A percentile compares a stretch with the other conserved stretches of the same genome.
Evolutionary conservation across 2,888 invertebrate genomes (phyloP).

Genomic region (Hirtodrosophila trivittata): DNA sequence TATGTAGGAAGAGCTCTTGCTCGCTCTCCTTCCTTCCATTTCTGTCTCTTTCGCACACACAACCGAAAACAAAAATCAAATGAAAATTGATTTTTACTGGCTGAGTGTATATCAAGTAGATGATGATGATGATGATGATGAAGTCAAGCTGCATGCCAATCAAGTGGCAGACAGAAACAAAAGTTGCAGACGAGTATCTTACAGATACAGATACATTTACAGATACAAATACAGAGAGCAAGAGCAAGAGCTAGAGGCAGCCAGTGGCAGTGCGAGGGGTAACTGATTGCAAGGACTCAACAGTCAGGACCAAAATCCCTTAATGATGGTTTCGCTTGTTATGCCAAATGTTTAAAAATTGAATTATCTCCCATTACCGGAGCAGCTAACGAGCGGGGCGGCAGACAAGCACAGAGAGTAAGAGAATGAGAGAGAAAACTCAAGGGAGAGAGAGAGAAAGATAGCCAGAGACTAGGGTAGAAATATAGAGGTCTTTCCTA

Average conservation of each 20-base stretch:
- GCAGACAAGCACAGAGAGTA: slow-evolving; percentile 38
- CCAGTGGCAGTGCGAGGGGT: slow-evolving; percentile 22
- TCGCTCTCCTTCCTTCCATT: too few species aligned
- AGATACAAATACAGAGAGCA: slow-evolving; percentile 11
- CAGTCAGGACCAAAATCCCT: slow-evolving; percentile 79
- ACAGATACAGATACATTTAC: slow-evolving; percentile 29
- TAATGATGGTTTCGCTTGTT: slow-evolving; percentile 84
- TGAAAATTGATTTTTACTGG: slow-evolving; percentile 65
- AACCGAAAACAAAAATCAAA: slow-evolving; percentile 54
- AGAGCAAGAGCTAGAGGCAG: too few species aligned
- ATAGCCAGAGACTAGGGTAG: slow-evolving; percentile 7
- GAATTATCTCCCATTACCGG: slow-evolving; percentile 84
- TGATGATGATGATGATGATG: too few species aligned
- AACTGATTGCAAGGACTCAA: slow-evolving; percentile 55
- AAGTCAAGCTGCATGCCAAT: slow-evolving; percentile 54
- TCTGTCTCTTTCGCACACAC: slow-evolving; percentile 5
- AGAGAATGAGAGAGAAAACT: slow-evolving; percentile 4
- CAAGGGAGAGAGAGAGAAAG: background rate
- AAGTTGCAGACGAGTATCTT: slow-evolving; percentile 67
- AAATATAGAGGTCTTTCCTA: slow-evolving; percentile 34
- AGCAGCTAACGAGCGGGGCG: slow-evolving; percentile 76
- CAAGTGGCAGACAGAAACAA: slow-evolving; percentile 55
- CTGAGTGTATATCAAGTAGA: slow-evolving; percentile 21
- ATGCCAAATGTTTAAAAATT: slow-evolving; percentile 84
- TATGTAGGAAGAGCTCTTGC: slow-evolving; percentile 47